These are phyloP conservation scores for Agonopterix subpropinquella DNA, from an alignment of 2,888 invertebrate species.

Conservation along the genomic window DNA sequence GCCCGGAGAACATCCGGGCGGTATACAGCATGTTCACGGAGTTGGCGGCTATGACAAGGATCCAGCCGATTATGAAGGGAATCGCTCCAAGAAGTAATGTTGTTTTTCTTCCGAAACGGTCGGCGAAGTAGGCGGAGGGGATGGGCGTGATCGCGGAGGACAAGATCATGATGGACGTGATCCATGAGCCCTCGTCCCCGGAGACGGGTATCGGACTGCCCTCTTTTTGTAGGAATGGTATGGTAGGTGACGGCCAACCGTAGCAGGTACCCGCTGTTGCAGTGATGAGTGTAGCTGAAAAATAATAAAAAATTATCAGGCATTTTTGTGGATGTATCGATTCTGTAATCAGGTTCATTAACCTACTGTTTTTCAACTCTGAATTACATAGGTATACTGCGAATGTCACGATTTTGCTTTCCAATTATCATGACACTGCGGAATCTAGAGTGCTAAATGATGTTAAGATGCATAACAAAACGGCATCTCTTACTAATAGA, in stretches of 20 bases:
- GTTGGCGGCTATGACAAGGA: conserved; percentile 76
- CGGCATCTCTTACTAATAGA: no score
- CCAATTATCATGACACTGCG: no score
- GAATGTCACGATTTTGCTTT: no score
- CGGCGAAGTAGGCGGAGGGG: conserved; percentile 77
- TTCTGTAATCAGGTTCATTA: no score
- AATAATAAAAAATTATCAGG: conserved; percentile 11
- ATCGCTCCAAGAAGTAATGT: conserved; percentile 77
- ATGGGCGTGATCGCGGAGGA: conserved; percentile 79
- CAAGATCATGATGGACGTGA: conserved; percentile 79
- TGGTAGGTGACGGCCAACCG: conserved; percentile 78
- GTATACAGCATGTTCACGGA: conserved; percentile 74
- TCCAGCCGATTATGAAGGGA: conserved; percentile 79
- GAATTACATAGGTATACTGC: no score
- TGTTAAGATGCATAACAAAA: no score
- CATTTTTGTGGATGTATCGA: no score
- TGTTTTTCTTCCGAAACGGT: conserved; percentile 80
- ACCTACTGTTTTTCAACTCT: no score
- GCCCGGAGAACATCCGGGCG: conserved; percentile 77
- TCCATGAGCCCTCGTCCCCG: conserved; percentile 74
- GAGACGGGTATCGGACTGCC: conserved; percentile 68
- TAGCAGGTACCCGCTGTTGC: conserved; percentile 73
- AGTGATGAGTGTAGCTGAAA: conserved; percentile 72
- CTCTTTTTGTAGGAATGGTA: conserved; percentile 62
- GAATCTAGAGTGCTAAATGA: no score